Conservation (phyloP, 1,140 invertebrate genomes). For the Drosophila rhopaloa region DNA sequence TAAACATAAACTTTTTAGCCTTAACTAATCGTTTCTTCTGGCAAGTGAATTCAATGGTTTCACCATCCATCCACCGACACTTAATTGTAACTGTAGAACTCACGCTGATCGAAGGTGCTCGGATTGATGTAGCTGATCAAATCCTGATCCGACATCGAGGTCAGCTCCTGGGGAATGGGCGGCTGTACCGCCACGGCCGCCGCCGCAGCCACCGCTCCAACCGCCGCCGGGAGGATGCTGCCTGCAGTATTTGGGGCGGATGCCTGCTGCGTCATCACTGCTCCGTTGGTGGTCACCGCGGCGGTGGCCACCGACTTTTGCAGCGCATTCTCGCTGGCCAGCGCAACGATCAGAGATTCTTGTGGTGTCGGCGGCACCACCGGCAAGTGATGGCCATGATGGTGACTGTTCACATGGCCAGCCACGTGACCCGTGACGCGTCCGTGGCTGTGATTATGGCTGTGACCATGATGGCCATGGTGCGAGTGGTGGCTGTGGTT, state of each 20-base stretch:
- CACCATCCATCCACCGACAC: no score
- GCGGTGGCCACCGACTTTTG: constrained; percentile 81
- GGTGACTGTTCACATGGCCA: constrained; percentile 8
- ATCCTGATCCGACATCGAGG: constrained; percentile 93
- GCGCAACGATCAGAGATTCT: constrained; percentile 83
- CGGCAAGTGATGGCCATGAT: constrained; percentile 52
- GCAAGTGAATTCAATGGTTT: no score
- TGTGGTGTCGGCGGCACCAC: constrained; percentile 75
- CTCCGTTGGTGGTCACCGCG: constrained; percentile 78
- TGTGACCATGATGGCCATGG: constrained; percentile 27
- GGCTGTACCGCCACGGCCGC: constrained; percentile 79
- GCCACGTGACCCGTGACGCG: background rate
- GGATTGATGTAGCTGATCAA: constrained; percentile 94
- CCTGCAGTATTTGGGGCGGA: constrained; percentile 57
- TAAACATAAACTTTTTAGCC: no score
- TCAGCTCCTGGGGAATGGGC: constrained; percentile 89
- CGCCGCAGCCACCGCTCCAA: constrained; percentile 66
- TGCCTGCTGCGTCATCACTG: constrained; percentile 79
- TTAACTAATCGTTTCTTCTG: background rate
- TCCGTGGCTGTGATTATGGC: background rate
- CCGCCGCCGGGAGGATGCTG: constrained; percentile 65
- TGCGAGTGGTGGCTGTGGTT: constrained; percentile 18
- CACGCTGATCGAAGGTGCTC: constrained; percentile 93
- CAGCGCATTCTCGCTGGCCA: constrained; percentile 78
- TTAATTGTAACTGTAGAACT: constrained; percentile 43